A percentile compares a stretch with the other conserved stretches of the same genome.
Evolutionary conservation across 23 tunicate genomes (phyloP).

Genomic region (Halocynthia aurantium): DNA sequence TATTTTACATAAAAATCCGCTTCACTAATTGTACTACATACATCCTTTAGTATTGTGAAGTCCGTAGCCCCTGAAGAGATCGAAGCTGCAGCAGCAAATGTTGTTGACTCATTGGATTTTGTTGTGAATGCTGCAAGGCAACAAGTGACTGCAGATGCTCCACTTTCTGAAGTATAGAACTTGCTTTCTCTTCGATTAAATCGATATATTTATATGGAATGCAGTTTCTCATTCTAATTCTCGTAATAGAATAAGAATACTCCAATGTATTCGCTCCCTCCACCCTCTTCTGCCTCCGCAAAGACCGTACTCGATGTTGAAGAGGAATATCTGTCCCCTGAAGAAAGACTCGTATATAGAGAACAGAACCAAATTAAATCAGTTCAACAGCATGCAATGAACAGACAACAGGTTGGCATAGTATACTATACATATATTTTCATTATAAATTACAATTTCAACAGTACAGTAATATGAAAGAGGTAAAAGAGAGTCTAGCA

Average conservation of each 20-base stretch:
- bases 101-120: slow-evolving; percentile 42
- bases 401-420: slow-evolving; percentile 33
- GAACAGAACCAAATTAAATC: slow-evolving; percentile 1
- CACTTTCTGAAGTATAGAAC: not conserved
- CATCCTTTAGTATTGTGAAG: slow-evolving; percentile 39
- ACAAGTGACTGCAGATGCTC: slow-evolving; percentile 27
- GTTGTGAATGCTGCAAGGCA: slow-evolving; percentile 53
- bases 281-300: slow-evolving; percentile 22
- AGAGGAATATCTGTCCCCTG: slow-evolving; percentile 70
- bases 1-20: not conserved
- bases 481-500: too few species aligned
- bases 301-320: slow-evolving; percentile 44
- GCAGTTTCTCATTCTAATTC: slow-evolving; percentile 8
- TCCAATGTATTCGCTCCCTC: slow-evolving; percentile 37
- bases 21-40: too few species aligned
- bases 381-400: slow-evolving; percentile 23
- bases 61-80: slow-evolving; percentile 48
- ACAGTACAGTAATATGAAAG: too few species aligned
- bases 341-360: slow-evolving; percentile 52
- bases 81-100: slow-evolving; percentile 42
- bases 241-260: slow-evolving; percentile 24
- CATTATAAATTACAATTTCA: too few species aligned
- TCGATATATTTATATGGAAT: not conserved
- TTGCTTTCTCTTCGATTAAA: too few species aligned
- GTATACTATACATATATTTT: too few species aligned